Evolutionary conservation across 1,140 invertebrate species (phyloP), one percentile per base, ranked within the genome.

Genomic region (Lasioglossum baleicum): DNA sequence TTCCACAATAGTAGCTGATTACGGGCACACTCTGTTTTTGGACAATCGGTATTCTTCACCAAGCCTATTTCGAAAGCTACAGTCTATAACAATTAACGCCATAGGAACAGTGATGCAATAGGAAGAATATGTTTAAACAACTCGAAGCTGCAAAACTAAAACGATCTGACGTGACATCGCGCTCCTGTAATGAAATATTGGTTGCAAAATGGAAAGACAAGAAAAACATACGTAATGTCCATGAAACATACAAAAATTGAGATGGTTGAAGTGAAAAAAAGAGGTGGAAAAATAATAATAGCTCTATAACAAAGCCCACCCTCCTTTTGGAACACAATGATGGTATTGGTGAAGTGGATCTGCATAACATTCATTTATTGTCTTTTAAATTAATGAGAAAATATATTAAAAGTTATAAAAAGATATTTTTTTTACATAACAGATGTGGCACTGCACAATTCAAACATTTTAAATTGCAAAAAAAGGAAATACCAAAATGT

Each of bases 21-120:
- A 42, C 69, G 85, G 87, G 7, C 90, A 93, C 76, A 85, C 87
- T 1, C 58, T 93, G 10, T 91, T 88, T 79, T 82, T 90, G 1
- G 92, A 93, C 74, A 93, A 91, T 75, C 92, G 82, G 75, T 93
- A 93, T 81, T 90, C 90, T 5, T 90, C 88, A 66, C 75, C 66
- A 48, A 63, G 26, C 3, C 42, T 86, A 69, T 86, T 78, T 83
- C 22, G 42, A 80, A 74, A 72, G 5, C 70, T 84, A 72, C 70
- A 63, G 42, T n/a, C 31, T 8, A 75, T 26, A 26, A 61, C 82
- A 44, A 81, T 11, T n/a, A 65, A n/a, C n/a, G n/a, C n/a, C n/a
- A n/a, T n/a, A n/a, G n/a, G n/a, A n/a, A n/a, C 20, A 60, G 85
- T 87, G 80, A 61, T 51, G 31, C 2, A 71, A 87, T 67, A 77